Evolutionary conservation across 2,888 invertebrate genomes (phyloP).

Genomic region (Tethea ocularis): DNA sequence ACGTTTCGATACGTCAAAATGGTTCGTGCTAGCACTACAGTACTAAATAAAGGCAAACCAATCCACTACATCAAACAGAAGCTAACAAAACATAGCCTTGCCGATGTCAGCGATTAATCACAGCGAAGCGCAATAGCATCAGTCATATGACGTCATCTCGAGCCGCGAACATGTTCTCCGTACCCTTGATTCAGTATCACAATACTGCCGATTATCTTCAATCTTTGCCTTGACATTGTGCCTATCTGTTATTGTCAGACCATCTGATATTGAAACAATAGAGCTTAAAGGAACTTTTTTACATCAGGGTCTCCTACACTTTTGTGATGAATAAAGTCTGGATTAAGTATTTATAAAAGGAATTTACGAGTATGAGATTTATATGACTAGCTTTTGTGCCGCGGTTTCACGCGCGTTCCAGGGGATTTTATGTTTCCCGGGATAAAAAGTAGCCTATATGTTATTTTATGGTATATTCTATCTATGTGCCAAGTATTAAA

Average conservation of each 20-base stretch:
- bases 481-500: too few relatives aligned
- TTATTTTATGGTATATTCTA: too few relatives aligned
- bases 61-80: constrained; percentile 23
- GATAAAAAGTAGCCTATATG: too few relatives aligned
- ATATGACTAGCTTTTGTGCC: too few relatives aligned
- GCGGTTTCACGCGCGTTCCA: too few relatives aligned
- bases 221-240: constrained; percentile 30
- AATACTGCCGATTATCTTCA: constrained; percentile 31
- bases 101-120: constrained; percentile 30
- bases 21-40: too few relatives aligned
- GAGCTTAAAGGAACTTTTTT: neutral
- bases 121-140: constrained; percentile 28
- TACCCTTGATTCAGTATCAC: constrained; percentile 30
- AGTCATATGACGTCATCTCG: constrained; percentile 26
- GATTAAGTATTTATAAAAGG: neutral
- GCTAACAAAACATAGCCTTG: constrained; percentile 17
- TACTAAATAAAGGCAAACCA: constrained; percentile 5
- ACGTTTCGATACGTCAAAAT: too few relatives aligned
- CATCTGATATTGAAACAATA: constrained; percentile 15
- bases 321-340: neutral
- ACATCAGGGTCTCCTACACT: neutral
- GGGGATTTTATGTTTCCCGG: too few relatives aligned
- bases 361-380: too few relatives aligned
- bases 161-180: constrained; percentile 15
- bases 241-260: constrained; percentile 32